Evolutionary conservation across 2,797 vertebrate species (phyloP), one percentile per base, ranked within the genome.

Genomic region (Caiman crocodilus): DNA sequence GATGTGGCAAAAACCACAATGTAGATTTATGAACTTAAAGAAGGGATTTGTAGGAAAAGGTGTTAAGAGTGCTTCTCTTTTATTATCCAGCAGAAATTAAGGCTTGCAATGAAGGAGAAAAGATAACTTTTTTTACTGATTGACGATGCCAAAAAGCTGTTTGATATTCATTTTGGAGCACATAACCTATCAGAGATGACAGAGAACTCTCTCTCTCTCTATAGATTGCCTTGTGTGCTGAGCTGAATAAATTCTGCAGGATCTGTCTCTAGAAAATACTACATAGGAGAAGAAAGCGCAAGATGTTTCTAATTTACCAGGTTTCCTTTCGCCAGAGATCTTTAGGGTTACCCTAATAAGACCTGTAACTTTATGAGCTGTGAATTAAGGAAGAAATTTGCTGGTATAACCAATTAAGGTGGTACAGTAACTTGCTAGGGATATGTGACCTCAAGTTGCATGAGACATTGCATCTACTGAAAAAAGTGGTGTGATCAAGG

Each of bases 361-460:
- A 23, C 3, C 6, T 14, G 78, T 50, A 91, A 78, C 7, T 65
- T 20, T 4, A 82, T 74, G 79, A 93, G 12, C 82, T 92, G 76
- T 86, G 85, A 88, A 85, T 92, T 91, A 91, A 84, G 50, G 81
- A 2, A 90, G 50, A 89, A 92, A 95, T 94, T 86, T 95, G 50
- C 69, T 93, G 81, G 89, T 4, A 25, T 78, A 93, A 89, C 74
- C 74, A 83, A 10, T 75, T 92, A 80, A 42, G 32, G 60, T 75
- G 35, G 23, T 89, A 65, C 50, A 94, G 28, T 75, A 85, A 88
- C 64, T 90, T 64, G 74, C 21, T 61, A 61, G 32, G 32, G 71
- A 94, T 50, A 5, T 75, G 20, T 88, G 89, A 94, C 87, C 32
- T 90, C 79, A 76, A 13, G 77, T 64, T 88, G 64, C 4, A 73